Evolutionary conservation across 2,113 vertebrate genomes (phyloP), one percentile per base, ranked within the genome.

Genomic region (Marmota flaviventris): DNA sequence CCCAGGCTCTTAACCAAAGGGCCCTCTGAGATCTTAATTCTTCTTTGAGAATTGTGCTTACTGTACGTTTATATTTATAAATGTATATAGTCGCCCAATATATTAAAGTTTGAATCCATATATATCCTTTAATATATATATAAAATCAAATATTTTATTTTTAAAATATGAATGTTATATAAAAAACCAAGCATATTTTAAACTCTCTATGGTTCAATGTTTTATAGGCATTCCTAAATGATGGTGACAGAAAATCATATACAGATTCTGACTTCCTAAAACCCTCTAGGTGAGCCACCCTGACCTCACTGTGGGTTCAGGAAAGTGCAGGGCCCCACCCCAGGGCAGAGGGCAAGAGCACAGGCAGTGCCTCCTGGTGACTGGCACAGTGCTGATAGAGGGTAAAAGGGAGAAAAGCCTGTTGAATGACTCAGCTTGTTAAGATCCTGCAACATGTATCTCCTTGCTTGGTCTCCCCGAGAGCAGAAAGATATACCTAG

Each of bases 331-430:
- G 14, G 10, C 56, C 58, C 65, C 18, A 67, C n/a, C 65, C 67
- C 61, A 13, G 42, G 32, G 37, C 5, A 42, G 2, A 85, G 39
- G 9, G 27, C 45, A 58, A 58, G 29, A 34, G 1, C 56, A 20
- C 39, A 67, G 53, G 20, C 24, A 29, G 4, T 0, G 16, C 29
- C 37, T 34, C 18, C 8, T 58, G 42, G 45, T 14, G 18, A 32
- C 0, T 32, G 29, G 20, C 2, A 2, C 2, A 9, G 34, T 25
- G 7, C 24, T 56, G 69, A 76, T 3, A 17, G 3, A 69, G 42
- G 7, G 4, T 42, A 53, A 89, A 81, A 63, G 8, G 17, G 16
- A 48, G 17, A 72, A 25, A 67, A 37, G 58, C 11, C 51, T 17
- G 5, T 61, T 18, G 3, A 32, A 20, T 17, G 18, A 58, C 24